These are phyloP conservation scores for Bufo gargarizans DNA, from an alignment of 2,113 vertebrate genomes.

Conservation along the genomic window DNA sequence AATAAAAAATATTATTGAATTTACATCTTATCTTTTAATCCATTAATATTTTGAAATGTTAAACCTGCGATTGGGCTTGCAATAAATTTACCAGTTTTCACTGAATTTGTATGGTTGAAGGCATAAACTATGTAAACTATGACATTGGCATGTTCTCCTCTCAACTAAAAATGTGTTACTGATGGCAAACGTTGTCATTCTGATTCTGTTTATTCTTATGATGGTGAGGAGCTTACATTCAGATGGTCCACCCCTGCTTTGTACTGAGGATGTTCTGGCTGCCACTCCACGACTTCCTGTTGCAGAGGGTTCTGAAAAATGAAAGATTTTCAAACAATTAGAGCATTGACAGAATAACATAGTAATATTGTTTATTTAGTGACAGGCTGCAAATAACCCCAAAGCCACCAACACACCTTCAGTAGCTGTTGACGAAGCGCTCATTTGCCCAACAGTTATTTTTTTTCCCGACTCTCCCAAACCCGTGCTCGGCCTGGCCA, in stretches of 20 bases:
- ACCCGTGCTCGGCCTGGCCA: too few relatives aligned
- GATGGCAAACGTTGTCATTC: not conserved
- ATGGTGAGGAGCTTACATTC: conserved; percentile 23
- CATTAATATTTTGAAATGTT: not conserved
- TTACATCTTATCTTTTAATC: not conserved
- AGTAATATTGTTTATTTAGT: too few relatives aligned
- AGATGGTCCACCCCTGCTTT: not conserved
- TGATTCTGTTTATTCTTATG: not conserved
- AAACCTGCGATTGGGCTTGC: not conserved
- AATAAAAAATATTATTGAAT: too few relatives aligned
- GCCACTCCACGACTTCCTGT: not conserved
- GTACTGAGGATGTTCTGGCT: not conserved
- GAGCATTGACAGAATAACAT: not conserved
- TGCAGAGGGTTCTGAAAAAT: not conserved
- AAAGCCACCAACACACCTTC: too few relatives aligned
- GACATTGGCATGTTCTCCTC: too few relatives aligned
- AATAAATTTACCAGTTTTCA: not conserved
- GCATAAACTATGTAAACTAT: too few relatives aligned
- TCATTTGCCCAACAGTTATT: too few relatives aligned
- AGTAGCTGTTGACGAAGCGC: too few relatives aligned
- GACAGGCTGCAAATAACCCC: too few relatives aligned
- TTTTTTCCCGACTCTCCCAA: too few relatives aligned
- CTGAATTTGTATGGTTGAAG: too few relatives aligned
- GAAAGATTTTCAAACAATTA: not conserved
- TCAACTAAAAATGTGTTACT: not conserved